Evolutionary conservation across 2,113 vertebrate species (phyloP).

Genomic region (Trogon melanurus): DNA sequence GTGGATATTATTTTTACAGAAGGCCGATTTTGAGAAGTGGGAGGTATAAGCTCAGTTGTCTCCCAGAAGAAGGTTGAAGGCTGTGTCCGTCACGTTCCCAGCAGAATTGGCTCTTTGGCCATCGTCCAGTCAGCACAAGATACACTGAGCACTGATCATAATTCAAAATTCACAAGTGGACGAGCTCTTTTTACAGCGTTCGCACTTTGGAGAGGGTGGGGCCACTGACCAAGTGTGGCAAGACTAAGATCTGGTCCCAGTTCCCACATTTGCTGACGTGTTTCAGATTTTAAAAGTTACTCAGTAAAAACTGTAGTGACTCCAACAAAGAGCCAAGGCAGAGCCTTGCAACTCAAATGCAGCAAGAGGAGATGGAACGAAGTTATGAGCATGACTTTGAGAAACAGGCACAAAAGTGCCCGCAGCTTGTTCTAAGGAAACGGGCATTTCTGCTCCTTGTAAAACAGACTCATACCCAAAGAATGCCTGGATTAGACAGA

Average conservation of each 20-base stretch:
- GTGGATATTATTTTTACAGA: background rate
- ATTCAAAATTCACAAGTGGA: background rate
- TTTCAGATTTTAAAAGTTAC: background rate
- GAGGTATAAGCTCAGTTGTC: background rate
- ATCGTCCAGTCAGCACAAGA: background rate
- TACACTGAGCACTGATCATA: background rate
- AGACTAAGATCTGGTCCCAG: background rate
- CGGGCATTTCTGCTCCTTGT: background rate
- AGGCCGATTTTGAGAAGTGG: background rate
- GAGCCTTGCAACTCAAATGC: background rate
- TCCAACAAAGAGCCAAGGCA: background rate
- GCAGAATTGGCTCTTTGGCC: background rate
- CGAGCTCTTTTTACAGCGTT: background rate
- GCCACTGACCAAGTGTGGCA: background rate
- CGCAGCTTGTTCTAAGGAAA: background rate
- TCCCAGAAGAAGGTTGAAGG: background rate
- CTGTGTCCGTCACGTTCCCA: background rate
- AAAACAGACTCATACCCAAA: background rate
- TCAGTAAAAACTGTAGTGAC: background rate
- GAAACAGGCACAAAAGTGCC: background rate
- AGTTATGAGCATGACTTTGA: background rate
- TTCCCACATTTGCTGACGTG: fast-evolving
- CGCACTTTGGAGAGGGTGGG: background rate
- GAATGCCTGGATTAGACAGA: background rate
- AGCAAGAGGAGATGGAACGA: background rate